These are phyloP conservation scores for Ceratosolen fusciceps DNA, from an alignment of 1,140 invertebrate genomes.

Conservation along the genomic window DNA sequence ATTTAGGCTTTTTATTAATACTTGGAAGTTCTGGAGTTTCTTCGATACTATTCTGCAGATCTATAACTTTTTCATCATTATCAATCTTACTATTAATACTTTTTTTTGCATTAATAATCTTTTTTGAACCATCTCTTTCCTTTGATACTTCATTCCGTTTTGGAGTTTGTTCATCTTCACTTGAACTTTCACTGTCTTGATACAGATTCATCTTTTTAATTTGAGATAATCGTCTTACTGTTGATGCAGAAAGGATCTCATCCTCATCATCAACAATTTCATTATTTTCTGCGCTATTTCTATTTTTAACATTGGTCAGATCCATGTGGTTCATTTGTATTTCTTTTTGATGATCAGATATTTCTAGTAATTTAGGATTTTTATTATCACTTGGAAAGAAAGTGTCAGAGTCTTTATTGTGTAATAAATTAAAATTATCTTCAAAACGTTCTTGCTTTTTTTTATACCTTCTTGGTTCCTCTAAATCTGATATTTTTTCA, in stretches of 20 bases:
- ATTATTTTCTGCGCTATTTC: too few relatives aligned
- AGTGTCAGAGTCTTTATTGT: too few relatives aligned
- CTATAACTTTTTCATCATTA: too few relatives aligned
- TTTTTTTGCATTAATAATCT: not conserved
- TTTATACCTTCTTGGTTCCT: not conserved
- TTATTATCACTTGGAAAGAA: not conserved
- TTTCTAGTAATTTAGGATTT: not conserved
- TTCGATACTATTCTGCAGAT: not conserved
- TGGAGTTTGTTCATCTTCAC: conserved; percentile 22
- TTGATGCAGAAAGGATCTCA: not conserved
- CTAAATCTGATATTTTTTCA: not conserved
- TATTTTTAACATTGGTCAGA: not conserved
- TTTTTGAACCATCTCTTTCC: not conserved
- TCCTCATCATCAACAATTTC: conserved; percentile 5
- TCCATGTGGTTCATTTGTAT: not conserved
- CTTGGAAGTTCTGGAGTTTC: conserved; percentile 20
- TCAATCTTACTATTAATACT: too few relatives aligned
- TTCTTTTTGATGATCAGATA: not conserved
- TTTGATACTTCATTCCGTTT: not conserved
- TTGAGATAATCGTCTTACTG: conserved; percentile 10
- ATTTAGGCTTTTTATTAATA: not conserved
- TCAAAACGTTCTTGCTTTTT: too few relatives aligned
- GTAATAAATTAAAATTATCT: too few relatives aligned
- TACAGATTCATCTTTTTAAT: conserved; percentile 29
- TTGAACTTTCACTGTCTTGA: conserved; percentile 18